Base-by-base conservation (phyloP, 2,797 vertebrate genomes). In the Acomys russatus region DNA sequence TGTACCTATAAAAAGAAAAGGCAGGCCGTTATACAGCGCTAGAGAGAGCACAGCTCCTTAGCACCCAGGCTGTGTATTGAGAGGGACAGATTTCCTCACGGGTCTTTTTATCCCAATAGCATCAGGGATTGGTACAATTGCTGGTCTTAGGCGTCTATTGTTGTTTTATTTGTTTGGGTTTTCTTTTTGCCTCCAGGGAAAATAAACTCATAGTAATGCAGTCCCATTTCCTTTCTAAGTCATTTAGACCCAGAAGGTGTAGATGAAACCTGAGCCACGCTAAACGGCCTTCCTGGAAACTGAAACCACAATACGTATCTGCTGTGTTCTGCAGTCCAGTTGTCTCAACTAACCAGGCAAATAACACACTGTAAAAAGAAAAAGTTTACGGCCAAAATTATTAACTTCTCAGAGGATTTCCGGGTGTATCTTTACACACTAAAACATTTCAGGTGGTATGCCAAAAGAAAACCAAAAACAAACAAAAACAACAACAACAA, bases 1-100 rank as follows among this genome's bases (percentile, higher is more conserved):
- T 84, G 61, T 92, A 91, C 92, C 96, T 97, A 93, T 97, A 95
- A 91, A 97, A 96, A 94, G 96, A 95, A 97, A 95, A 95, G 85
- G 25, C 30, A 93, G 64, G 61, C 49, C 86, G 70, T 96, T 92
- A 88, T 83, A 56, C 70, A 93, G 63, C 44, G 89, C 82, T 84
- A 44, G 64, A 61, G 74, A 95, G 73, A 91, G 82, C 54, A 95
- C 93, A 83, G 23, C 78, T 66, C 76, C 18, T 30, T 10, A n/a
- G 56, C 33, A 59, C 91, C 79, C 54, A 15, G 4, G 82, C 80
- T 93, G 88, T 56, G 54, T 54, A 68, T 92, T 68, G 66, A 33
- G 44, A 94, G 33, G 54, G 59, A 92, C 88, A 84, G 68, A 74
- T 49, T 68, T 88, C 44, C n/a, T 95, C 49, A n/a, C 71, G 15